Percentiles rank a stretch among this genome's conserved stretches.
These are phyloP conservation scores for Hormaphis cornu DNA, from an alignment of 1,140 invertebrate species.

Conservation along the genomic window DNA sequence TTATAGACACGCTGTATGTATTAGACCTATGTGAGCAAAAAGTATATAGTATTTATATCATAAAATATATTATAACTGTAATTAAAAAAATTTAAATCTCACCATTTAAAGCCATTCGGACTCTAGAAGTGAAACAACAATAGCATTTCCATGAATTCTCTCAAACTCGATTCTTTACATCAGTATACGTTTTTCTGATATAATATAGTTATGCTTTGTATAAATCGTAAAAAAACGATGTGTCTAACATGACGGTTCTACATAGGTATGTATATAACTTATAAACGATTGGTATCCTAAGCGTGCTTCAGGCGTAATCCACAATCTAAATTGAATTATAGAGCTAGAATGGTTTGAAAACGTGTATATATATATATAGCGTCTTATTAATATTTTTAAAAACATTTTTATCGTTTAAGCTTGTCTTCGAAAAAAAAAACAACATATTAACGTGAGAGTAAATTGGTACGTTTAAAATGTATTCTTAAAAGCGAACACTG, in stretches of 20 bases:
- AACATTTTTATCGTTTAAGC: not conserved
- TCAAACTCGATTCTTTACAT: slow-evolving; percentile 5
- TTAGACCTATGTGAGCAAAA: not conserved
- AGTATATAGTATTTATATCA: too few relatives aligned
- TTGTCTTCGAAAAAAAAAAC: not conserved
- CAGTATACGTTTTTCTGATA: not conserved
- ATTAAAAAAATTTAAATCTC: slow-evolving; percentile 13
- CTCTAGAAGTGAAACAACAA: slow-evolving; percentile 18
- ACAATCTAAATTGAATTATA: not conserved
- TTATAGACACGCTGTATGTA: too few relatives aligned
- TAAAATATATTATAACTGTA: not conserved
- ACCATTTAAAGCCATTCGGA: slow-evolving; percentile 29
- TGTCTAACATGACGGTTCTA: not conserved
- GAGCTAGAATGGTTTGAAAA: not conserved
- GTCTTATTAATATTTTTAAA: slow-evolving; percentile 7
- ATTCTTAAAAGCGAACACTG: not conserved
- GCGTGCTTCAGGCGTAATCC: slow-evolving; percentile 14
- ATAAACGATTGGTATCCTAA: slow-evolving; percentile 13
- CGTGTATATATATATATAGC: not conserved
- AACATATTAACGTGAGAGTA: not conserved
- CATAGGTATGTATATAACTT: not conserved
- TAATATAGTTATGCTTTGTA: not conserved
- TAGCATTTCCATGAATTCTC: slow-evolving; percentile 15
- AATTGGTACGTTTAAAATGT: not conserved
- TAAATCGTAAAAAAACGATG: not conserved